These are phyloP conservation scores for Aleiodes testaceus DNA, from an alignment of 2,888 invertebrate genomes.

Conservation along the genomic window DNA sequence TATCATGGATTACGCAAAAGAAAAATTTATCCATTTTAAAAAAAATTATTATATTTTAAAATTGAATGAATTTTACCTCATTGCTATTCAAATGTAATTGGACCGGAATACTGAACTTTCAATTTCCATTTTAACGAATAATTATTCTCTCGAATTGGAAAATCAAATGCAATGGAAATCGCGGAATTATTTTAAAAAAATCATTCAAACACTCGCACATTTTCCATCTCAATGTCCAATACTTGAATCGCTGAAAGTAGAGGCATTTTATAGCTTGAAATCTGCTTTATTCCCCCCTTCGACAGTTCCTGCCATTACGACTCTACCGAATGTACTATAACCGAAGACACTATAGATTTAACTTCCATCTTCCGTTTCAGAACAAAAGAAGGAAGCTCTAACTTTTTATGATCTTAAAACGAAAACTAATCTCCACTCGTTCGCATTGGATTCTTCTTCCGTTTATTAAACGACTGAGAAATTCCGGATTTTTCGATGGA, in stretches of 20 bases:
- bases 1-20: too few species aligned
- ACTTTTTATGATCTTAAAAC: conserved; percentile 55
- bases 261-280: conserved; percentile 64
- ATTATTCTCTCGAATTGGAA: too few species aligned
- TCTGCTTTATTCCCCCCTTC: conserved; percentile 61
- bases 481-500: too few species aligned
- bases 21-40: too few species aligned
- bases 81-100: too few species aligned
- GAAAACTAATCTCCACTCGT: conserved; percentile 53
- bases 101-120: too few species aligned
- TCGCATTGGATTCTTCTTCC: conserved; percentile 40
- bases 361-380: conserved; percentile 43
- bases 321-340: conserved; percentile 40
- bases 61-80: too few species aligned
- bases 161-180: too few species aligned
- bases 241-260: conserved; percentile 46
- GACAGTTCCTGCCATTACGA: conserved; percentile 62
- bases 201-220: neutral
- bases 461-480: neutral
- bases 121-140: too few species aligned
- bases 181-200: neutral
- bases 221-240: conserved; percentile 9
- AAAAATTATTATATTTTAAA: too few species aligned
- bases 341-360: conserved; percentile 29
- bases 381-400: conserved; percentile 52